Evolutionary conservation across 1,140 invertebrate genomes (phyloP), one percentile per base, ranked within the genome.

Genomic region (Rhizoglyphus robini): DNA sequence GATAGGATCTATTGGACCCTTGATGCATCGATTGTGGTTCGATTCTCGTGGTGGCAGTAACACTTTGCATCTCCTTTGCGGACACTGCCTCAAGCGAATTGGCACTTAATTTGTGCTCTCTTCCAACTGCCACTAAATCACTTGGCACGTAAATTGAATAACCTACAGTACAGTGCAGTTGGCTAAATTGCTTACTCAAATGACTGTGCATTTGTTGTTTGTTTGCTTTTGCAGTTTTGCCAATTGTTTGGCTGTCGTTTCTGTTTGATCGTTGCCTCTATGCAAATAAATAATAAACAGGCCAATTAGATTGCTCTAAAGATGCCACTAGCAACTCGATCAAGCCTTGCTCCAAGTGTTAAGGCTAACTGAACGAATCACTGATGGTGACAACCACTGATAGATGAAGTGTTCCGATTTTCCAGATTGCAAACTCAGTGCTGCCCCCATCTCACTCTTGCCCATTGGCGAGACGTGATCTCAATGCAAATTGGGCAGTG

Each of bases 261-360:
- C n/a, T n/a, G n/a, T n/a, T 32, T 54, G 23, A 8, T 54, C 51
- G 51, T 54, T 8, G 15, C 36, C 51, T 20, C 51, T 54, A 54
- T 54, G 51, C 51, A 54, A 54, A 54, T 54, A 27, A 54, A 54
- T 54, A 20, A 54, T 54, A 54, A 54, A 54, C 51, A 54, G 8
- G 23, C 8, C 8, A 54, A 25, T 54, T 32, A 54, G 20, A 54
- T 54, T 54, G 20, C 41, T n/a, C n/a, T n/a, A n/a, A n/a, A n/a
- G n/a, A n/a, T n/a, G n/a, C n/a, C n/a, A 41, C 18, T 41, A 18
- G 8, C 36, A 41, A 41, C 36, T 41, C 18, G 36, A 41, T 41
- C 36, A 41, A n/a, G n/a, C n/a, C n/a, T 41, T 41, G 36, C 36
- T 11, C 36, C 8, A 41, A 41, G 8, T 41, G 36, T n/a, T n/a